Evolutionary conservation across 1,140 invertebrate genomes (phyloP), one percentile per base, ranked within the genome.

Genomic region (Drosophila serrata): DNA sequence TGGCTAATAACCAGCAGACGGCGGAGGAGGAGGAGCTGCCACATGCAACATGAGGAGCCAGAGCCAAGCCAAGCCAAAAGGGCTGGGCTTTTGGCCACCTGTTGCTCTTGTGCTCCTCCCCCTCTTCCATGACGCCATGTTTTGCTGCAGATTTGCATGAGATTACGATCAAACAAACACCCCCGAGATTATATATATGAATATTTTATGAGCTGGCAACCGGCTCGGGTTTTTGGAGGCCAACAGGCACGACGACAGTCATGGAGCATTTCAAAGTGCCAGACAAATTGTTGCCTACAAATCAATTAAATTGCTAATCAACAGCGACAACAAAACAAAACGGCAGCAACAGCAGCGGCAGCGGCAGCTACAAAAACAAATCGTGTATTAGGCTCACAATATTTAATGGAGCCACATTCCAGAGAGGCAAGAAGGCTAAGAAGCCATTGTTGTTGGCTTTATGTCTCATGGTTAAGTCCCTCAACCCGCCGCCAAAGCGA

Each of bases 231-330:
- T 22, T 46, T 49, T 81, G 81, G 77, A 85, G 81, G 81, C 81
- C 77, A 81, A 77, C 63, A 29, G 57, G 62, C 45, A 5, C 22
- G 45, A 46, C 56, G 73, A 45, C 56, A 56, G 72, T 17, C 49
- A 12, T n/a, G 67, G 67, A 61, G 70, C 63, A 74, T 29, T 45
- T 46, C 33, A 45, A 57, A 72, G 77, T 84, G 85, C 45, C 69
- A 85, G 85, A 90, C 85, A 90, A 90, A 90, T 90, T 90, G 85
- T 85, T 85, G 86, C 85, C 81, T 85, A 85, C 85, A 90, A 90
- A 90, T 90, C 85, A 90, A 90, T 90, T 90, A 90, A 90, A 90
- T 90, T 90, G 85, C 85, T 79, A 90, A 90, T 88, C 78, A 77
- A 84, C 53, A 33, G 85, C 81, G 81, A 88, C 84, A 90, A 84